phyloP scores from a whole-genome alignment of 2,113 vertebrate genomes.

The Aleadryas rufinucha region DNA sequence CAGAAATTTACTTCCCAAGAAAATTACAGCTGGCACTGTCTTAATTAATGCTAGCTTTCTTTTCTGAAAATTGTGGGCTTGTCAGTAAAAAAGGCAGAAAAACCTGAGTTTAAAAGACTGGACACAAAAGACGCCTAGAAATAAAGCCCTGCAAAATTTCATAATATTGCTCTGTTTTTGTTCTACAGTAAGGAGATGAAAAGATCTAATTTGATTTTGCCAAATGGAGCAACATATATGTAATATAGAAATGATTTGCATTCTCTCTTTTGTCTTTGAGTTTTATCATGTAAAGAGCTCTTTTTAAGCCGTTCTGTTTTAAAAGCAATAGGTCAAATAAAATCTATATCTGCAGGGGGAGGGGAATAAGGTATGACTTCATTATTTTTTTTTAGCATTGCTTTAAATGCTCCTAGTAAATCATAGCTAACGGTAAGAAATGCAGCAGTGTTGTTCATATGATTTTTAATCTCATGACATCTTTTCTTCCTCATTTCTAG shows the following conservation, averaged over 20 bases:
- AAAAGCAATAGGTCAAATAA: slow-evolving; percentile 78
- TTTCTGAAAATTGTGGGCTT: slow-evolving; percentile 98
- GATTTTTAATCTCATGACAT: slow-evolving; percentile 35
- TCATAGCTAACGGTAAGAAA: background rate
- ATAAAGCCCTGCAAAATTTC: slow-evolving; percentile 81
- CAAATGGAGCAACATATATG: slow-evolving; percentile 75
- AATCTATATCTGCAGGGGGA: slow-evolving; percentile 68
- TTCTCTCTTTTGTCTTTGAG: slow-evolving; percentile 74
- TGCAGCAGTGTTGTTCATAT: background rate
- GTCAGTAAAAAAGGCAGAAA: slow-evolving; percentile 89
- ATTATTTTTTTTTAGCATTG: slow-evolving; percentile 53
- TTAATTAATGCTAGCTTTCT: slow-evolving; percentile 99
- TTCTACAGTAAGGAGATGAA: slow-evolving; percentile 74
- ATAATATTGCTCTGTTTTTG: slow-evolving; percentile 81
- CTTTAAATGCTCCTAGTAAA: slow-evolving; percentile 48
- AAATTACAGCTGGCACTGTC: slow-evolving; percentile 99
- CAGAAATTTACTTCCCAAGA: slow-evolving; percentile 99
- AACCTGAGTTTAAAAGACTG: slow-evolving; percentile 81
- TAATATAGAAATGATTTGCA: slow-evolving; percentile 76
- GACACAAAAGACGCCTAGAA: slow-evolving; percentile 78
- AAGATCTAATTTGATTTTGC: slow-evolving; percentile 79
- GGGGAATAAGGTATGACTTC: slow-evolving; percentile 58
- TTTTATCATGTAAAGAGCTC: slow-evolving; percentile 62
- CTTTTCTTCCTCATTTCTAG: slow-evolving; percentile 1
- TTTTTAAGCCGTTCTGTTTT: slow-evolving; percentile 71